Evolutionary conservation across 2,888 invertebrate species (phyloP), one percentile per base, ranked within the genome.

Genomic region (Dorcus parallelipipedus): DNA sequence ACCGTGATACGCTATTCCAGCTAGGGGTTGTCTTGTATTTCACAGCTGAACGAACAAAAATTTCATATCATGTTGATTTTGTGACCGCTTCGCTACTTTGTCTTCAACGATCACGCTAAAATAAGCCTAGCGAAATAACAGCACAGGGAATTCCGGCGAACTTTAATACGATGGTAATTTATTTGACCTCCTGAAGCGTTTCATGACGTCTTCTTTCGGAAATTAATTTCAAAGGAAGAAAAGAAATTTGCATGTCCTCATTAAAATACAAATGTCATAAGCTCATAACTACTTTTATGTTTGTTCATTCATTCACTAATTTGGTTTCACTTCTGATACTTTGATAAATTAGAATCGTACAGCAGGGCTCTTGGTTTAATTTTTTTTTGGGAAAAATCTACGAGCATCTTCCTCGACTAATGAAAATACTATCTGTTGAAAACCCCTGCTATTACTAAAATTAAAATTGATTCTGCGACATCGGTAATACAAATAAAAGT

Each of bases 1-100:
- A 43, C 47, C 49, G 56, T 53, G 60, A 53, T 49, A 54, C 50
- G 58, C 56, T 55, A 23, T 14, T 51, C 10, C 6, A 17, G 10
- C 14, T 38, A 57, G 59, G 56, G 56, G 61, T 55, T 69, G 68
- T 68, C 69, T 71, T 71, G 72, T 68, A 70, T 72, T 72, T 72
- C 69, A 71, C 72, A 71, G 68, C 60, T 71, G 71, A 67, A 62
- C 65, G 73, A 67, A 67, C 74, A 73, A 75, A 75, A 75, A 74
- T 75, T 74, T 75, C 75, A 75, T 75, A 75, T 73, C 72, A 72
- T 72, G 75, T 73, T 73, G 74, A 73, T 74, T 74, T 71, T 72
- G 69, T 67, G 69, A 70, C 69, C 69, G 65, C 65, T 64, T 58
- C 63, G 38, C 47, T 40, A 62, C 70, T 69, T 71, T 69, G 67